phyloP scores from a whole-genome alignment of 2,113 vertebrate species.

The Osmerus mordax region DNA sequence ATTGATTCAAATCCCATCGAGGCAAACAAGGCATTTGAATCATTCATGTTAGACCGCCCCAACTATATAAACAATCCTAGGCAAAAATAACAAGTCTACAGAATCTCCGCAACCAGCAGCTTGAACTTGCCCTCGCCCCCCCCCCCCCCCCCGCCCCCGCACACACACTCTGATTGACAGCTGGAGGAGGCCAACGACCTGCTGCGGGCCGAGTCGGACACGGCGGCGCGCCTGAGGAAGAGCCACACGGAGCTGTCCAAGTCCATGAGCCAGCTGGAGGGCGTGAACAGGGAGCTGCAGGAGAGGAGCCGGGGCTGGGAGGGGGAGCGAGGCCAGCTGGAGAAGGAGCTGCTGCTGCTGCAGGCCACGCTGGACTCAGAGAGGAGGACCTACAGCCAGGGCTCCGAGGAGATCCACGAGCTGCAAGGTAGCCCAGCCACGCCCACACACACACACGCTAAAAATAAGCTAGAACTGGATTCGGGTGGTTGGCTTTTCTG shows the following conservation, averaged over 20 bases:
- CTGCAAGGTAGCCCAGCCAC: constrained; percentile 80
- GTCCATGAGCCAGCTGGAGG: constrained; percentile 86
- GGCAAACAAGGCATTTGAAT: too few species aligned
- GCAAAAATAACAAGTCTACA: background rate
- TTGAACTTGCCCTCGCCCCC: too few species aligned
- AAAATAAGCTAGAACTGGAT: too few species aligned
- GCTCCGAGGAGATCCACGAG: constrained; percentile 94
- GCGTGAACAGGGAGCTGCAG: constrained; percentile 88
- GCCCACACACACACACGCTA: too few species aligned
- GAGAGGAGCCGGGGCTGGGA: constrained; percentile 83
- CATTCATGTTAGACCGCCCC: too few species aligned
- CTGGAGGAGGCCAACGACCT: constrained; percentile 94
- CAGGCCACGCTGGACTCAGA: constrained; percentile 92
- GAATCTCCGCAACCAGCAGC: background rate
- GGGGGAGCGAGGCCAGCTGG: constrained; percentile 75
- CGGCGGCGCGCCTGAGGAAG: constrained; percentile 89
- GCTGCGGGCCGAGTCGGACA: constrained; percentile 92
- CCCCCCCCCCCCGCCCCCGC: background rate
- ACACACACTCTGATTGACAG: constrained; percentile 58
- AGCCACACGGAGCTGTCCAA: constrained; percentile 91
- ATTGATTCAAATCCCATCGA: too few species aligned
- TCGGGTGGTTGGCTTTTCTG: too few species aligned
- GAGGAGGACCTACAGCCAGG: constrained; percentile 87
- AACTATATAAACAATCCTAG: too few species aligned
- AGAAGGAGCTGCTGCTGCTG: constrained; percentile 89